Conservation (phyloP, 2,113 vertebrate species). For the Isichthys henryi region DNA sequence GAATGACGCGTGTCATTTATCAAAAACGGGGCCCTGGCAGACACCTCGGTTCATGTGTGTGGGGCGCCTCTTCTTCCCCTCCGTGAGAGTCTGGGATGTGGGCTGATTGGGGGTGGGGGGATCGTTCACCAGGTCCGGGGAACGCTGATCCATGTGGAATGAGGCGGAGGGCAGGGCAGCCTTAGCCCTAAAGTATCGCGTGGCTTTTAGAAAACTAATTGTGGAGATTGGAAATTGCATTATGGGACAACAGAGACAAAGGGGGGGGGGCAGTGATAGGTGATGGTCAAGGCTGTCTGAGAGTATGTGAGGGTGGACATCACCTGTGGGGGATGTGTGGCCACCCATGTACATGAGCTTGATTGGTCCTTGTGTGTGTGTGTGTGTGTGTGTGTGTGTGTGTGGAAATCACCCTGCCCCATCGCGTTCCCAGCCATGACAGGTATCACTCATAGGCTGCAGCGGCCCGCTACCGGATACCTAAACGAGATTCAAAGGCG, state of each 20-base stretch:
- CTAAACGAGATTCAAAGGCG: constrained; percentile 88
- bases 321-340: background rate
- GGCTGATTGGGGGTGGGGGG: constrained; percentile 24
- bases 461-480: constrained; percentile 67
- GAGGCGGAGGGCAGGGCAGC: background rate
- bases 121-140: background rate
- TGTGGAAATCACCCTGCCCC: background rate
- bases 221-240: background rate
- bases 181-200: background rate
- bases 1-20: constrained; percentile 99
- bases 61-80: constrained; percentile 32
- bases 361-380: background rate
- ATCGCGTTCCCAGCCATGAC: constrained; percentile 58
- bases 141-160: background rate
- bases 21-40: constrained; percentile 76
- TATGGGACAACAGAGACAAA: background rate
- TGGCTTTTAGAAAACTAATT: background rate
- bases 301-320: background rate
- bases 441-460: constrained; percentile 81
- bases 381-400: background rate
- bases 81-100: constrained; percentile 23
- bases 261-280: background rate
- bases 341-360: background rate
- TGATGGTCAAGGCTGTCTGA: background rate
- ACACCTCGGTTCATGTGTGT: constrained; percentile 47